These are phyloP conservation scores for Ptiloglossa arizonensis DNA, from an alignment of 1,140 invertebrate genomes.

Conservation along the genomic window DNA sequence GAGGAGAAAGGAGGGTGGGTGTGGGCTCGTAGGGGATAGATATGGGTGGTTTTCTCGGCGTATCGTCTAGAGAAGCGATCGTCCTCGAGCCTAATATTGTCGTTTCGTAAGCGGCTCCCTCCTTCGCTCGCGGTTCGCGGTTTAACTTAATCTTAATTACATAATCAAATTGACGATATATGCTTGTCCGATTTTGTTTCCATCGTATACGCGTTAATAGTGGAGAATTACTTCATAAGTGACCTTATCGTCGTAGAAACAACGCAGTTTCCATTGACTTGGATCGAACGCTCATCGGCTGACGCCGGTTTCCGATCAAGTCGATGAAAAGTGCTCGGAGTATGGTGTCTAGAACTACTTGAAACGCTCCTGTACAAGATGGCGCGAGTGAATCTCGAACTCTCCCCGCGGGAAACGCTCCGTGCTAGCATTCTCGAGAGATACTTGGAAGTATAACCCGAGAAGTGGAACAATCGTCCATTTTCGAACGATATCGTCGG, in stretches of 20 bases:
- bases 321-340: constrained; percentile 80
- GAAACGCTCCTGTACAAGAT: constrained; percentile 66
- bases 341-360: constrained; percentile 51
- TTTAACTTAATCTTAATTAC: constrained; percentile 63
- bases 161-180: constrained; percentile 59
- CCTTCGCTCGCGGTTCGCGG: constrained; percentile 35
- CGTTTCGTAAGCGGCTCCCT: constrained; percentile 44
- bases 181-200: constrained; percentile 47
- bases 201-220: constrained; percentile 63
- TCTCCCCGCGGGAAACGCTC: constrained; percentile 1
- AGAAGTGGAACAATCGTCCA: no score
- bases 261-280: constrained; percentile 78
- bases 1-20: no score
- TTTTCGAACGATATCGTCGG: no score
- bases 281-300: constrained; percentile 55
- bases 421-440: no score
- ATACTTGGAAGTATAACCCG: no score
- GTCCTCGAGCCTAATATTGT: constrained; percentile 82
- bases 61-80: constrained; percentile 67
- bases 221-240: constrained; percentile 48
- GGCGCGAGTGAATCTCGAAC: constrained; percentile 64
- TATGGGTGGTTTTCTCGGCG: constrained; percentile 24
- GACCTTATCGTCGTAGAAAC: constrained; percentile 38
- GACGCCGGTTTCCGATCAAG: constrained; percentile 69
- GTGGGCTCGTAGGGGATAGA: no score